A percentile compares a stretch with the other conserved stretches of the same genome.
phyloP scores from a whole-genome alignment of 1,140 invertebrate genomes.

The Drosophila nikananu region DNA sequence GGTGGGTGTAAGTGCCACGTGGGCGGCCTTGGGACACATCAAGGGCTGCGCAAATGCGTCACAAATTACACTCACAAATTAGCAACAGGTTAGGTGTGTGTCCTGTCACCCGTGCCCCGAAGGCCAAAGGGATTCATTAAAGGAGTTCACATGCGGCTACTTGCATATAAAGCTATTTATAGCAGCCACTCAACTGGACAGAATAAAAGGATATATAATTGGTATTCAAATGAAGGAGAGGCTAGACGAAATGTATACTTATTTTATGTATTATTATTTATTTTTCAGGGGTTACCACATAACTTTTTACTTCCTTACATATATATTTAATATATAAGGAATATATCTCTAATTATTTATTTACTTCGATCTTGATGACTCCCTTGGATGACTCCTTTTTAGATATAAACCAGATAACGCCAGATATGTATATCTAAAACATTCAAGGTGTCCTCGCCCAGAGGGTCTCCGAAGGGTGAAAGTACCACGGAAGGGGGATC shows the following conservation, averaged over 20 bases:
- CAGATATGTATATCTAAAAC: neutral
- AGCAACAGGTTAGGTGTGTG: slow-evolving; percentile 1
- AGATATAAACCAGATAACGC: neutral
- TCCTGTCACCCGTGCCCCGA: neutral
- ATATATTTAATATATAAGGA: neutral
- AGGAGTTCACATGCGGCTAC: neutral
- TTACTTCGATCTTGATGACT: neutral
- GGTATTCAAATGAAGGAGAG: neutral
- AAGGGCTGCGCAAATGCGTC: slow-evolving; percentile 6
- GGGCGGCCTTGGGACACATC: neutral
- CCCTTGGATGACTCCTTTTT: neutral
- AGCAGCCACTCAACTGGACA: neutral
- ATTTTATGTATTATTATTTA: too few relatives aligned
- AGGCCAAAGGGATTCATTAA: neutral
- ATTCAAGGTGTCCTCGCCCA: slow-evolving; percentile 12
- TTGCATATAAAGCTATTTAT: neutral
- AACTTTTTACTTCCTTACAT: too few relatives aligned
- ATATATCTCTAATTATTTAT: neutral
- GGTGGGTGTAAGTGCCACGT: neutral
- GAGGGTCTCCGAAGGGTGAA: slow-evolving; percentile 7
- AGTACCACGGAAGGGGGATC: slow-evolving; percentile 20
- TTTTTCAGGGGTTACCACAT: too few relatives aligned
- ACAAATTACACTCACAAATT: neutral
- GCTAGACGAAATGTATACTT: too few relatives aligned
- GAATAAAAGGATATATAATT: neutral